Evolutionary conservation across 2,888 invertebrate genomes (phyloP).

Genomic region (Stenurella melanura): DNA sequence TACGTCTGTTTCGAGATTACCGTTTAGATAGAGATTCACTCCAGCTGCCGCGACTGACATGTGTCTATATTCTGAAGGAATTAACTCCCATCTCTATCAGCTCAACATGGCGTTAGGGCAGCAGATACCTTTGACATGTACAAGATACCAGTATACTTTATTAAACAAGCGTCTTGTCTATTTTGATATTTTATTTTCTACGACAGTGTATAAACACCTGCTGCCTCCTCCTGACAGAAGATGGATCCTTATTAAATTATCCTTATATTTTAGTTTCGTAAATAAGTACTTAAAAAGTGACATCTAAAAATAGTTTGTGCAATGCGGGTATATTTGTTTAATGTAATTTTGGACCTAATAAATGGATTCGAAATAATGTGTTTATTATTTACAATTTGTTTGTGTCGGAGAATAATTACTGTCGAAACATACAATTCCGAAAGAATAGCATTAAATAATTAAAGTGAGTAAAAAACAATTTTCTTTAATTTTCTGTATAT

Average conservation of each 20-base stretch:
- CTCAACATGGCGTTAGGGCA: constrained; percentile 54
- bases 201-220: constrained; percentile 28
- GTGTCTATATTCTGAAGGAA: constrained; percentile 62
- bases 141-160: constrained; percentile 57
- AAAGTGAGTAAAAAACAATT: too few relatives aligned
- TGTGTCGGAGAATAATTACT: too few relatives aligned
- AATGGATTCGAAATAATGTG: too few relatives aligned
- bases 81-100: constrained; percentile 60
- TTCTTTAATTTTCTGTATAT: too few relatives aligned
- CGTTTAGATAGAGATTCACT: constrained; percentile 45
- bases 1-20: constrained; percentile 45
- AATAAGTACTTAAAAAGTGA: too few relatives aligned
- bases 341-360: too few relatives aligned
- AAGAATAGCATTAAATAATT: too few relatives aligned
- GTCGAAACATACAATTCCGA: too few relatives aligned
- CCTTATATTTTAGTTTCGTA: neutral
- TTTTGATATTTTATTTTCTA: constrained; percentile 30
- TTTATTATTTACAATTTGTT: too few relatives aligned
- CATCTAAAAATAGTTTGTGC: too few relatives aligned
- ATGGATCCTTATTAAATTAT: constrained; percentile 9
- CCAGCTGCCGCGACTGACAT: constrained; percentile 55
- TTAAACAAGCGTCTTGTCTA: constrained; percentile 50
- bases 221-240: neutral
- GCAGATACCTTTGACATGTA: constrained; percentile 63
- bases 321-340: too few relatives aligned